Base-by-base conservation (phyloP, 2,113 vertebrate species). In the Syngnathus scovelli region DNA sequence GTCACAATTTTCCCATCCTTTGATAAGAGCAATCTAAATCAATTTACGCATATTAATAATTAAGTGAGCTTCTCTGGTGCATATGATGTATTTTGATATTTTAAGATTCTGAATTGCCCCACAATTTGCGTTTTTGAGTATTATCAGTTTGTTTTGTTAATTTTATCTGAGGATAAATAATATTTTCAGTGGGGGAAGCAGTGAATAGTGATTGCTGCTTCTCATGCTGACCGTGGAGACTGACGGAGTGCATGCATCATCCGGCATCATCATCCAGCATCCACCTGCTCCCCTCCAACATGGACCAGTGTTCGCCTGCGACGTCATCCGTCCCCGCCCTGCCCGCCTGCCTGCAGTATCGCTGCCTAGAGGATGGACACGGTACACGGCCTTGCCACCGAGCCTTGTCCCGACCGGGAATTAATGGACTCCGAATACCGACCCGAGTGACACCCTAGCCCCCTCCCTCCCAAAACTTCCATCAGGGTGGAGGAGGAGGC, bases 261-360 rank as follows among this genome's bases (percentile, higher is more conserved):
- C 67, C 71, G 67, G 73, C 74, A 78, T 80, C 79, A 84, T 48
- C 63, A 65, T 51, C 75, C 67, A 59, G 76, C 80, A 59, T 68
- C 81, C 76, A 89, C 88, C 87, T 82, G 84, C 83, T 82, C 83
- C 80, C 73, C 79, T 82, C 85, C 86, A 76, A 77, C 86, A 81
- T 78, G 83, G 80, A 78, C 76, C 85, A 86, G 79, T 77, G 84
- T 72, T 79, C 54, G 81, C 79, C 68, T 59, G 72, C 89, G 89
- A 91, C 90, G 90, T 91, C 90, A 91, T 79, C 83, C 87, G 87
- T 85, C 36, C 83, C 90, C 90, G 88, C 90, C 90, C 89, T 89
- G 86, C 86, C 86, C 78, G 52, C 90, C 86, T 88, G 88, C 86
- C 89, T 80, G 90, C 90, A 88, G 86, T 80, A 55, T 83, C 83